Conservation (phyloP, 2,888 invertebrate genomes). For the Escarpia spicata region DNA sequence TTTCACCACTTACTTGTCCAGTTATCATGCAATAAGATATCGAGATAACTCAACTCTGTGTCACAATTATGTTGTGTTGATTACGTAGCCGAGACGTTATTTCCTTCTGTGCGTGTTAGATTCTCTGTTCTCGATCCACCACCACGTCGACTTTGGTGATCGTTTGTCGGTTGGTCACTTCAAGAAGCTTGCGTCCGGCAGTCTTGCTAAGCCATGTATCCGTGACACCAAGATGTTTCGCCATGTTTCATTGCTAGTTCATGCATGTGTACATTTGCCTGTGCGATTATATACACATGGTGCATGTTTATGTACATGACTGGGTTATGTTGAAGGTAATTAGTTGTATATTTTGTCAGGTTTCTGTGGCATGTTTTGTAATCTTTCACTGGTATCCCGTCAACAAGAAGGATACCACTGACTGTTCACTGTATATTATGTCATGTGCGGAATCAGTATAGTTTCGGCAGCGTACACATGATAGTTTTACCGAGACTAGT, state of each 20-base stretch:
- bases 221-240: background rate
- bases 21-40: background rate
- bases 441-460: constrained; percentile 3
- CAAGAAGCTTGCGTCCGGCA: background rate
- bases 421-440: background rate
- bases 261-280: background rate
- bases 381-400: background rate
- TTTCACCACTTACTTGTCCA: background rate
- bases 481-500: background rate
- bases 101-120: background rate
- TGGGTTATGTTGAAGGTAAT: constrained; percentile 5
- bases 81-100: background rate
- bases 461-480: background rate
- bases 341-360: constrained; percentile 11
- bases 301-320: constrained; percentile 2
- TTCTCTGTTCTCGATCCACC: background rate
- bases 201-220: background rate
- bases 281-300: background rate
- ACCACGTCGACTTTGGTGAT: background rate
- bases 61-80: background rate
- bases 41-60: background rate
- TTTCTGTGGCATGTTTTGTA: background rate
- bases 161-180: background rate
- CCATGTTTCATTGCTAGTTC: background rate
- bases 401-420: background rate